Evolutionary conservation across 2,113 vertebrate genomes (phyloP).

Genomic region (Zeus faber): DNA sequence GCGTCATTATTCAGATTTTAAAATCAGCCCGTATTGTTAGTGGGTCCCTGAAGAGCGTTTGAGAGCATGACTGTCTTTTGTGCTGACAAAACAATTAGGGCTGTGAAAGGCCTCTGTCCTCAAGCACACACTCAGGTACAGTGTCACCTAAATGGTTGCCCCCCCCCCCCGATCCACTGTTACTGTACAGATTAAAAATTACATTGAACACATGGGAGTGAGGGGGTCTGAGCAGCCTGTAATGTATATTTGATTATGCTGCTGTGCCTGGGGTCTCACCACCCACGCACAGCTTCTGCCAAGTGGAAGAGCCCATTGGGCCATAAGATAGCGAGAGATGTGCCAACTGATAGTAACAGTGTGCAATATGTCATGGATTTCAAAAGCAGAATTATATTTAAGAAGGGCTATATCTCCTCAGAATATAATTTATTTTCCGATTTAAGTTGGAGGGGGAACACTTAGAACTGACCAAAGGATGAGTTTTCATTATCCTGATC

Average conservation of each 20-base stretch:
- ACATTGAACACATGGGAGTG: conserved; percentile 39
- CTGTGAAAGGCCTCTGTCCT: conserved; percentile 5
- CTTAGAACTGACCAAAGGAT: too few species aligned
- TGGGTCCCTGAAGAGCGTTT: conserved; percentile 28
- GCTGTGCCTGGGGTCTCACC: conserved; percentile 26
- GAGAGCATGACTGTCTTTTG: conserved; percentile 10
- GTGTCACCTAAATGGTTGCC: conserved; percentile 24
- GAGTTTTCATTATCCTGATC: too few species aligned
- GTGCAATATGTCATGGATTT: conserved; percentile 31
- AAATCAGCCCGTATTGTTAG: conserved; percentile 62
- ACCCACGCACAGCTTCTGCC: conserved; percentile 42
- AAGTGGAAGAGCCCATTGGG: conserved; percentile 36
- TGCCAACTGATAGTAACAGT: conserved; percentile 25
- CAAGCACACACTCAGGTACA: not conserved
- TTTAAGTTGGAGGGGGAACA: too few species aligned
- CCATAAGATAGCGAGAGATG: conserved; percentile 13
- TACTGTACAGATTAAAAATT: conserved; percentile 9
- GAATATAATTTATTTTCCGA: too few species aligned
- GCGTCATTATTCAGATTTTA: conserved; percentile 58
- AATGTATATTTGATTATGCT: conserved; percentile 60
- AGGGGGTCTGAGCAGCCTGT: conserved; percentile 29
- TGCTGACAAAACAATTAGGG: conserved; percentile 27
- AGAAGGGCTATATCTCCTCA: too few species aligned
- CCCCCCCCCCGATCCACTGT: not conserved
- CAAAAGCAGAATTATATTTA: conserved; percentile 14